A percentile compares a stretch with the other conserved stretches of the same genome.
Evolutionary conservation across 2,113 vertebrate species (phyloP).

Genomic region (Plestiodon gilberti): DNA sequence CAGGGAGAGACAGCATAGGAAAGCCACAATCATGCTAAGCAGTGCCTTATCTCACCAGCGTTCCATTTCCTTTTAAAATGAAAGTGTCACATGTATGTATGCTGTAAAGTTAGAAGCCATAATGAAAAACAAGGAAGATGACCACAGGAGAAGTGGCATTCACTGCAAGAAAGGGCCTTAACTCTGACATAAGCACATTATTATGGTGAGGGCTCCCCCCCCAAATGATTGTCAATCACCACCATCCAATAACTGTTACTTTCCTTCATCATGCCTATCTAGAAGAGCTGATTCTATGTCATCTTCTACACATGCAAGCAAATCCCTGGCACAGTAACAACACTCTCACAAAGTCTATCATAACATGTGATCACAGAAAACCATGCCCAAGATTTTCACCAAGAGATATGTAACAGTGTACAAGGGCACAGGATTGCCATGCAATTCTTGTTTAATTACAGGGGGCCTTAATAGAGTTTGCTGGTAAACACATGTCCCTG

Average conservation of each 20-base stretch:
- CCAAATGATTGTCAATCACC: background rate
- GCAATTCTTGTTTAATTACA: slow-evolving; percentile 63
- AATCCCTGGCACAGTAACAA: fast-evolving
- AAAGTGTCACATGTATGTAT: background rate
- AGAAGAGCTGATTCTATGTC: fast-evolving
- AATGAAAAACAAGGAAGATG: background rate
- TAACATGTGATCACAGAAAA: background rate
- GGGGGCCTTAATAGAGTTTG: slow-evolving; percentile 55
- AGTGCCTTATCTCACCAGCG: background rate
- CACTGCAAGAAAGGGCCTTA: background rate
- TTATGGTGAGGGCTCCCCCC: background rate
- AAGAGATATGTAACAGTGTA: slow-evolving; percentile 18
- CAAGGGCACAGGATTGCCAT: background rate
- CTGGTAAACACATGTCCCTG: slow-evolving; percentile 63
- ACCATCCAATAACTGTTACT: background rate
- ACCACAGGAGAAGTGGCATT: no score
- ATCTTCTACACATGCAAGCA: background rate
- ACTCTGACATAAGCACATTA: fast-evolving
- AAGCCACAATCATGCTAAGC: background rate
- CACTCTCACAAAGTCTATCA: slow-evolving; percentile 7
- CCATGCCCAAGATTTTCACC: background rate
- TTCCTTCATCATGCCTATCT: background rate
- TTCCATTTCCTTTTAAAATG: background rate
- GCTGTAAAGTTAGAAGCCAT: background rate
- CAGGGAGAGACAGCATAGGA: background rate